Percentiles rank a stretch among this genome's conserved stretches.
Conservation (phyloP, 2,113 vertebrate genomes). For the Plotosus lineatus region DNA sequence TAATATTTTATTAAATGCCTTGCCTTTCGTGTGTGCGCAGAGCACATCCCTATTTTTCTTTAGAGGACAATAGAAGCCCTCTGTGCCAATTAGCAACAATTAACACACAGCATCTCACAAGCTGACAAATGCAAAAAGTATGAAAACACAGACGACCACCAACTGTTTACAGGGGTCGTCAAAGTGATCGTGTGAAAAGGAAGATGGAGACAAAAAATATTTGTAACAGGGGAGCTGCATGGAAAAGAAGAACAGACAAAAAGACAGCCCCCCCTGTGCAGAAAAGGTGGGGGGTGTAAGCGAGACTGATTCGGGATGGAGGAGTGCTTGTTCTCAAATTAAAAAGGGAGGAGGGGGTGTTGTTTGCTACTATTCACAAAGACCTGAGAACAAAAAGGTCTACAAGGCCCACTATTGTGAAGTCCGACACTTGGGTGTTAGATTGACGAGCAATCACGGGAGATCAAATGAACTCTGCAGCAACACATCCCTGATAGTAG, state of each 20-base stretch:
- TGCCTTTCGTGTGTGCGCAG: background rate
- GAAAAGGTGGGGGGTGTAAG: slow-evolving; percentile 6
- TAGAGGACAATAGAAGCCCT: slow-evolving; percentile 71
- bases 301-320: slow-evolving; percentile 17
- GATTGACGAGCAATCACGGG: slow-evolving; percentile 47
- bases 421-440: slow-evolving; percentile 29
- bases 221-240: slow-evolving; percentile 4
- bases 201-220: slow-evolving; percentile 29
- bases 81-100: slow-evolving; percentile 76
- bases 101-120: slow-evolving; percentile 62
- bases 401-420: slow-evolving; percentile 47
- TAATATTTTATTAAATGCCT: background rate
- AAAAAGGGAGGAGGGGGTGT: background rate
- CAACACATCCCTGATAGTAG: slow-evolving; percentile 62
- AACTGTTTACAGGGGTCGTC: slow-evolving; percentile 50
- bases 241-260: slow-evolving; percentile 34
- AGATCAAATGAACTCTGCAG: slow-evolving; percentile 59
- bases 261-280: slow-evolving; percentile 9
- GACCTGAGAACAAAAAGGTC: slow-evolving; percentile 49
- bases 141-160: slow-evolving; percentile 73
- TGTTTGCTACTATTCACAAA: slow-evolving; percentile 42
- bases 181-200: slow-evolving; percentile 28
- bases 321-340: background rate
- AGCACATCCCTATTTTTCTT: slow-evolving; percentile 51
- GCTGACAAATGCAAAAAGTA: slow-evolving; percentile 57